phyloP scores from a whole-genome alignment of 2,888 invertebrate genomes.

The Drosophila maculinotata region DNA sequence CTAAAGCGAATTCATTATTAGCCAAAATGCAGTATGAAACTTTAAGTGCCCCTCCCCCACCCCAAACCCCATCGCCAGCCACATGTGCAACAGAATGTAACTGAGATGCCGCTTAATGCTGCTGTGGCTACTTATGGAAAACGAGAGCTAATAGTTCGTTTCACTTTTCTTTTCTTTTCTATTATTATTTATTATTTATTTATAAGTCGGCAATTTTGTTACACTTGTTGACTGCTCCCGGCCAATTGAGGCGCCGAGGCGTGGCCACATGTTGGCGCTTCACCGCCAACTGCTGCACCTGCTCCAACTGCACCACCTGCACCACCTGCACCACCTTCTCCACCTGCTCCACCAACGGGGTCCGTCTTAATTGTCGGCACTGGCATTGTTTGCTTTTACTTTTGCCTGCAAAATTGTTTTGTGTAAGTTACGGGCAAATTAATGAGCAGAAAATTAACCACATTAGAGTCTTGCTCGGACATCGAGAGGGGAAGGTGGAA shows the following conservation, averaged over 20 bases:
- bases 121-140: constrained; percentile 64
- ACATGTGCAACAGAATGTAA: constrained; percentile 77
- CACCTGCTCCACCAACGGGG: constrained; percentile 12
- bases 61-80: not conserved
- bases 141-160: constrained; percentile 80
- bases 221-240: constrained; percentile 57
- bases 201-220: constrained; percentile 49
- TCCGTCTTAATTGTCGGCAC: constrained; percentile 63
- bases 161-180: constrained; percentile 80
- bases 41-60: constrained; percentile 20
- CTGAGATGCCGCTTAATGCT: constrained; percentile 40
- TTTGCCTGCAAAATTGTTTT: constrained; percentile 73
- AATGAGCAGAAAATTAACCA: constrained; percentile 80
- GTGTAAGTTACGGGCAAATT: constrained; percentile 70
- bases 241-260: constrained; percentile 59
- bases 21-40: constrained; percentile 54
- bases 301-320: not conserved
- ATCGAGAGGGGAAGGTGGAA: not conserved
- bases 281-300: not conserved
- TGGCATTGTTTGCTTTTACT: constrained; percentile 71
- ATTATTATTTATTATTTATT: constrained; percentile 63
- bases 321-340: constrained; percentile 4
- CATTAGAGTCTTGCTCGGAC: constrained; percentile 59
- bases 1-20: constrained; percentile 70
- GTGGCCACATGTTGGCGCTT: constrained; percentile 46